Evolutionary conservation across 2,113 vertebrate genomes (phyloP).

Genomic region (Malurus cyaneus): DNA sequence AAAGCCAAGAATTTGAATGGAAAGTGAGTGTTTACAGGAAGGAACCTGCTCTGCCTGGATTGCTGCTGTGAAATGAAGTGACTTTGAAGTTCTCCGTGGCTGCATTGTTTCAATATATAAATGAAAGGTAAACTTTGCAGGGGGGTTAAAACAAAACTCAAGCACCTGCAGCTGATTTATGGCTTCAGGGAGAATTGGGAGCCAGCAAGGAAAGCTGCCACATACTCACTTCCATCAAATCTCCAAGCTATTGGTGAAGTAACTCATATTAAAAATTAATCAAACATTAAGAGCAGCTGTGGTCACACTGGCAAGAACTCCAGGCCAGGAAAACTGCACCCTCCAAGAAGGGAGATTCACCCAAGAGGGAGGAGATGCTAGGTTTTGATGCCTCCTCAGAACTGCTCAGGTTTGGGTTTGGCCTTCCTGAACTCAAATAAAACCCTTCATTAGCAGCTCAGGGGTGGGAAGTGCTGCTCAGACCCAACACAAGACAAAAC

Average conservation of each 20-base stretch:
- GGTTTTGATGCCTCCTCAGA: neutral
- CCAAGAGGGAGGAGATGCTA: neutral
- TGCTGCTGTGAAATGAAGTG: neutral
- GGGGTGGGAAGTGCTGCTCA: neutral
- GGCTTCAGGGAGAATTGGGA: neutral
- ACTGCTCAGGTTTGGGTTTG: neutral
- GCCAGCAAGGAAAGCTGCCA: neutral
- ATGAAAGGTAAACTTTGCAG: neutral
- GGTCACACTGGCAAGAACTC: neutral
- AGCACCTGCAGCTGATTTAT: neutral
- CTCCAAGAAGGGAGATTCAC: neutral
- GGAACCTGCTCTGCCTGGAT: neutral
- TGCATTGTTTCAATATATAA: neutral
- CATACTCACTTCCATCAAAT: neutral
- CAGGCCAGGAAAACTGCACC: accelerated
- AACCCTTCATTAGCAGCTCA: neutral
- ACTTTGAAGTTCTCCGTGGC: neutral
- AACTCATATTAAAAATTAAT: neutral
- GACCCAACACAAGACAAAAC: neutral
- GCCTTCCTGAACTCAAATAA: neutral
- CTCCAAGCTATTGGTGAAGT: neutral
- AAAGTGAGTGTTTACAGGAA: slow-evolving; percentile 7
- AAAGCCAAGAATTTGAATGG: neutral
- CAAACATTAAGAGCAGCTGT: neutral
- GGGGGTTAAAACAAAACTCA: neutral